phyloP scores from a whole-genome alignment of 2,113 vertebrate species.

The Takifugu flavidus region DNA sequence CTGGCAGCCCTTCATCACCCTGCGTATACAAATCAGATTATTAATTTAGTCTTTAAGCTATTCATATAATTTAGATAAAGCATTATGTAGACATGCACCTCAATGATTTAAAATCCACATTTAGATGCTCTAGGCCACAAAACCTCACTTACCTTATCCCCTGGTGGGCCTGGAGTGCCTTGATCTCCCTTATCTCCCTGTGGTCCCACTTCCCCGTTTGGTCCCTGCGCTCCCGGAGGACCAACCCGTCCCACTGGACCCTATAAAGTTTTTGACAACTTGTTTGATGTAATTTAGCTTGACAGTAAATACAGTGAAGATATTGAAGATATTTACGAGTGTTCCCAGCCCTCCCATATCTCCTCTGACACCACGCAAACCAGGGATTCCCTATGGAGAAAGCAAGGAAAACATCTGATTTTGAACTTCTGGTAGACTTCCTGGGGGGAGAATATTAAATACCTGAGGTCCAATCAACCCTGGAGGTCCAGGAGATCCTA shows the following conservation, averaged over 20 bases:
- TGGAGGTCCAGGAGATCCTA: conserved; percentile 47
- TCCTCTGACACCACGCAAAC: conserved; percentile 74
- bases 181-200: conserved; percentile 72
- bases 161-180: conserved; percentile 72
- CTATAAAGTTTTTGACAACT: conserved; percentile 29
- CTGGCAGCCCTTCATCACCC: conserved; percentile 75
- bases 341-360: conserved; percentile 71
- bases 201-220: conserved; percentile 71
- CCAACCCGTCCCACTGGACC: conserved; percentile 70
- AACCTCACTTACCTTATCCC: conserved; percentile 68
- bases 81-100: too few species aligned
- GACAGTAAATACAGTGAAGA: too few species aligned
- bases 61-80: too few species aligned
- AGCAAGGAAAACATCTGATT: not conserved
- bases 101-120: too few species aligned
- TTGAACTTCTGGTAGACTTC: not conserved
- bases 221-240: conserved; percentile 64
- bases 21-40: conserved; percentile 38
- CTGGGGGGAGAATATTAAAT: not conserved
- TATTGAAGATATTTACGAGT: conserved; percentile 63
- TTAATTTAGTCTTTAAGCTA: not conserved
- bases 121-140: not conserved
- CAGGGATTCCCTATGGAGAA: conserved; percentile 70
- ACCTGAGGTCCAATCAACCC: conserved; percentile 65
- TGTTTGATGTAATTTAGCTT: too few species aligned